Conservation (phyloP, 2,797 vertebrate species). For the Melanotaenia maccullochi region DNA sequence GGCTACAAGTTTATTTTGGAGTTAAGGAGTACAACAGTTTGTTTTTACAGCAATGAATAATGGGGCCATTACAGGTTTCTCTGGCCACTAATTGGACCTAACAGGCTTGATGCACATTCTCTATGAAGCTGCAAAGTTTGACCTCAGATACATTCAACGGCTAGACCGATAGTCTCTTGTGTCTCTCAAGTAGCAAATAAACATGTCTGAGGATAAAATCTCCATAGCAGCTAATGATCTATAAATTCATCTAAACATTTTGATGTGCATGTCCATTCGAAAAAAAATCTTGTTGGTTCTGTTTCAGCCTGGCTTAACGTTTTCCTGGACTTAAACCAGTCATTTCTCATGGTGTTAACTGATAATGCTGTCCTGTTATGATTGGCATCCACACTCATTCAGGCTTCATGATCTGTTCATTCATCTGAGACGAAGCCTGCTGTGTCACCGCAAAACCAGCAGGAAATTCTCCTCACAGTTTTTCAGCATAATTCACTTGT, state of each 20-base stretch:
- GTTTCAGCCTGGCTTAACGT: background rate
- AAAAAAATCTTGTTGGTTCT: background rate
- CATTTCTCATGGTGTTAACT: background rate
- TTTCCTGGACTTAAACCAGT: background rate
- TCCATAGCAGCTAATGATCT: background rate
- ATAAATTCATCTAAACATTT: background rate
- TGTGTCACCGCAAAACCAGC: background rate
- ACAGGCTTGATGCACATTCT: too few species aligned
- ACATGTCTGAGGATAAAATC: background rate
- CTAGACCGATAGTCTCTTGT: background rate
- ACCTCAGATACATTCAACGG: background rate
- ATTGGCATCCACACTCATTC: background rate
- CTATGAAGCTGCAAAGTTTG: background rate
- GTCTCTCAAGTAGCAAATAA: background rate
- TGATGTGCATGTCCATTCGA: background rate
- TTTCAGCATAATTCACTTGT: background rate
- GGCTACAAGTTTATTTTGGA: background rate
- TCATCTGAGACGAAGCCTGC: background rate
- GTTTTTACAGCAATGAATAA: too few species aligned
- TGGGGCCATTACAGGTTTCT: too few species aligned
- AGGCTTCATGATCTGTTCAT: background rate
- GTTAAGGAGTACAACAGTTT: background rate
- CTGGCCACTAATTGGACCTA: too few species aligned
- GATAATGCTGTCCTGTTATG: background rate
- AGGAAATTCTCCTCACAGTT: conserved; percentile 10